Percentiles rank a stretch among this genome's conserved stretches.
These are phyloP conservation scores for Enoplosus armatus DNA, from an alignment of 2,797 vertebrate genomes.

Conservation along the genomic window DNA sequence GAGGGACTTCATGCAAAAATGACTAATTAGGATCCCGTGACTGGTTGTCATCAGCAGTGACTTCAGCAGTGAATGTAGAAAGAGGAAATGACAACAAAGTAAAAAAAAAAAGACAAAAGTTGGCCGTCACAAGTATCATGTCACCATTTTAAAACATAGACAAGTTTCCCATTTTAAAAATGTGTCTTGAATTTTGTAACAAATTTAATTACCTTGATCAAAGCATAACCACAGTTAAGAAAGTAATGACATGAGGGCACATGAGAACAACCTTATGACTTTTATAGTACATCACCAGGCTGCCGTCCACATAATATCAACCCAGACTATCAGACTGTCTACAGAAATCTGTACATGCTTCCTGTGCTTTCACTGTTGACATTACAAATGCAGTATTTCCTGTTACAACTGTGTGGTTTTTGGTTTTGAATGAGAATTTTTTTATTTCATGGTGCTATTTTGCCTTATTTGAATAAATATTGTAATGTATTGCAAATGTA, in stretches of 20 bases:
- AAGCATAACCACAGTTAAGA: conserved; percentile 55
- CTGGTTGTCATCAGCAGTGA: conserved; percentile 36
- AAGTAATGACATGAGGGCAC: conserved; percentile 63
- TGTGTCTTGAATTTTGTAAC: conserved; percentile 36
- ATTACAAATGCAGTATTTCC: conserved; percentile 71
- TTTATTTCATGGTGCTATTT: conserved; percentile 81
- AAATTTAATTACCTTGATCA: conserved; percentile 53
- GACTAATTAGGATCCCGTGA: conserved; percentile 49
- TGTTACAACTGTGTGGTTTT: conserved; percentile 67
- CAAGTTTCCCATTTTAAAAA: conserved; percentile 61
- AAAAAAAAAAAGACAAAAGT: conserved; percentile 22
- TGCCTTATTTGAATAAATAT: conserved; percentile 82
- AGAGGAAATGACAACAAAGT: conserved; percentile 21
- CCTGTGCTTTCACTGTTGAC: conserved; percentile 64
- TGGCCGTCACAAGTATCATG: conserved; percentile 39
- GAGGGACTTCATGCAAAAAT: conserved; percentile 38
- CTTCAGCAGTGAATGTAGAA: conserved; percentile 40
- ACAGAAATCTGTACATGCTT: conserved; percentile 44
- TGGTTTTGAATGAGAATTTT: conserved; percentile 61
- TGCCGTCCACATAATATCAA: conserved; percentile 29
- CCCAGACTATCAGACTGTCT: conserved; percentile 19
- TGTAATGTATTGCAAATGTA: conserved; percentile 85
- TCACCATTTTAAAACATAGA: conserved; percentile 59
- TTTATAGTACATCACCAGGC: conserved; percentile 24
- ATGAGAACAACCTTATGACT: conserved; percentile 42